A percentile compares a stretch with the other conserved stretches of the same genome.
These are phyloP conservation scores for Dynastes grantii DNA, from an alignment of 2,888 invertebrate species.

Conservation along the genomic window DNA sequence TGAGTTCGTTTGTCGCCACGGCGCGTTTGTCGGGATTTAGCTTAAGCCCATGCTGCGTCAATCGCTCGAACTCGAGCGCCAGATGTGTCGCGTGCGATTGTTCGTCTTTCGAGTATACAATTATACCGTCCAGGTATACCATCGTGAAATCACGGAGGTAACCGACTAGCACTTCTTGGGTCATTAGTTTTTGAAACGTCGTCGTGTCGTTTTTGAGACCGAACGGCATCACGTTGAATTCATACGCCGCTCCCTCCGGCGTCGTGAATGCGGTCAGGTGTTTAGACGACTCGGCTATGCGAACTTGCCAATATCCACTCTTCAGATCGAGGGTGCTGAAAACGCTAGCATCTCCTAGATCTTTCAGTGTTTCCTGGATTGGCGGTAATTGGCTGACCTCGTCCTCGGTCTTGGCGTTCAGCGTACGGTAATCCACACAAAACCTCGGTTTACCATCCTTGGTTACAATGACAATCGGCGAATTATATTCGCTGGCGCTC, in stretches of 20 bases:
- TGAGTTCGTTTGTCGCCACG: too few relatives aligned
- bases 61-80: constrained; percentile 52
- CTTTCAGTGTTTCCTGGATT: constrained; percentile 49
- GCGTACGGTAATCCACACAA: constrained; percentile 56
- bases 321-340: constrained; percentile 62
- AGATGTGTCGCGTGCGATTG: constrained; percentile 54
- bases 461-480: constrained; percentile 55
- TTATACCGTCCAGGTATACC: constrained; percentile 62
- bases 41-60: too few relatives aligned
- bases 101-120: constrained; percentile 56
- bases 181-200: constrained; percentile 61
- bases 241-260: constrained; percentile 59
- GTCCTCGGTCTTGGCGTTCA: constrained; percentile 51
- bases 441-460: constrained; percentile 57
- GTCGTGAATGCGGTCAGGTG: constrained; percentile 60
- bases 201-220: too few relatives aligned
- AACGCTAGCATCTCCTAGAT: constrained; percentile 58
- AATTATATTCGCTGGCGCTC: constrained; percentile 52
- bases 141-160: constrained; percentile 53
- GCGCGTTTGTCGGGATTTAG: too few relatives aligned
- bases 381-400: constrained; percentile 52
- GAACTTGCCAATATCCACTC: constrained; percentile 63
- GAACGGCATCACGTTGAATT: too few relatives aligned
- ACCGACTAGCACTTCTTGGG: too few relatives aligned
- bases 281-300: constrained; percentile 55